Evolutionary conservation across 2,888 invertebrate species (phyloP), one percentile per base, ranked within the genome.

Genomic region (Dugesia japonica): DNA sequence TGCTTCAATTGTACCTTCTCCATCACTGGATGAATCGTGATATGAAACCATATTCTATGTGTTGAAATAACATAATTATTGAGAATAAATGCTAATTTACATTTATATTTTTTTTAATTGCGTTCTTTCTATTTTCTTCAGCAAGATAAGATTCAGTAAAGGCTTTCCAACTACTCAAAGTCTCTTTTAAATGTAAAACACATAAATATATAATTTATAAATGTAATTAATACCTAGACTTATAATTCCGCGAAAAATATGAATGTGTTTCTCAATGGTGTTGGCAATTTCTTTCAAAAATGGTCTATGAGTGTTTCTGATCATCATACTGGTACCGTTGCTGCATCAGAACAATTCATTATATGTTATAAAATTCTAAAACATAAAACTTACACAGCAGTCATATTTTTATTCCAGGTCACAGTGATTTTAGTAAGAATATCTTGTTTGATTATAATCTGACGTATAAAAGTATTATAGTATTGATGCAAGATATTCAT

Each of bases 201-300:
- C n/a, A n/a, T n/a, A n/a, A 38, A 38, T 17, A 38, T 38, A 38
- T 13, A 38, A 17, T 17, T 38, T 38, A 38, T 38, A 13, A 38
- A 38, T n/a, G n/a, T n/a, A 38, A 13, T 38, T 38, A 38, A 20
- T n/a, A 56, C 56, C 56, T 56, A 4, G 23, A 56, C 17, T n/a
- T 56, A 56, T 23, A 13, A 56, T n/a, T 7, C 4, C 1, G 17
- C 20, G 1, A 56, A 56, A 56, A 56, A 20, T n/a, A 56, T 56
- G 4, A 56, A 56, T 4, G 7, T 56, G 20, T 56, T 56, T 56
- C n/a, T 56, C 56, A 56, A 56, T 56, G 17, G 1, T 56, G 17
- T 56, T 56, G 7, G 56, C 56, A 56, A 56, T 56, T 56, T 56
- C 56, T 56, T 56, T 56, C n/a, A 56, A 56, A 56, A 56, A 56